phyloP scores from a whole-genome alignment of 2,797 vertebrate species.

The Etheostoma nigrum region DNA sequence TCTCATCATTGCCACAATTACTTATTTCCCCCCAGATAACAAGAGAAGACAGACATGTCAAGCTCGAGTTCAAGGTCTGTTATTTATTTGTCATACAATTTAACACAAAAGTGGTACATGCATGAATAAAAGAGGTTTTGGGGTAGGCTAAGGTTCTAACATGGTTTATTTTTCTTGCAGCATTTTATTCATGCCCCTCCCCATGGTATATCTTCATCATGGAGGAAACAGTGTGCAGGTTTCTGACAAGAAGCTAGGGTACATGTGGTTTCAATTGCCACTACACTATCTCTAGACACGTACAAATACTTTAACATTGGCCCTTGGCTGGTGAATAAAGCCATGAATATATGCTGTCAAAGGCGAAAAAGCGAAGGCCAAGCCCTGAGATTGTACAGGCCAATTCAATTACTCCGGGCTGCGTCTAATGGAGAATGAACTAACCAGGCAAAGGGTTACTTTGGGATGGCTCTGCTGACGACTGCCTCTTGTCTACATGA shows the following conservation, averaged over 20 bases:
- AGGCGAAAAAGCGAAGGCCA: slow-evolving; percentile 70
- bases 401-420: slow-evolving; percentile 81
- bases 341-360: slow-evolving; percentile 75
- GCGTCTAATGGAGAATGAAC: slow-evolving; percentile 83
- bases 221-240: background rate
- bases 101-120: slow-evolving; percentile 11
- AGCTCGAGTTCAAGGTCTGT: slow-evolving; percentile 9
- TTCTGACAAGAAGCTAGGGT: background rate
- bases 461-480: slow-evolving; percentile 79
- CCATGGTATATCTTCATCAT: background rate
- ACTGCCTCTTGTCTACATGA: slow-evolving; percentile 82
- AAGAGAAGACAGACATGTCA: slow-evolving; percentile 31
- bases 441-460: slow-evolving; percentile 78
- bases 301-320: slow-evolving; percentile 22
- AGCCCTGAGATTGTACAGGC: slow-evolving; percentile 77
- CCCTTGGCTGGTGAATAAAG: slow-evolving; percentile 50
- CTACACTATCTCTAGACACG: slow-evolving; percentile 11
- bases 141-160: background rate
- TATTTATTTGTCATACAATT: slow-evolving; percentile 23
- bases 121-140: background rate
- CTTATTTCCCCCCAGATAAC: slow-evolving; percentile 52
- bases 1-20: slow-evolving; percentile 49
- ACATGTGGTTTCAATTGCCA: background rate
- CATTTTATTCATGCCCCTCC: background rate
- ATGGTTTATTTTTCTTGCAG: background rate